A percentile compares a stretch with the other conserved stretches of the same genome.
Conservation (phyloP, 2,888 invertebrate genomes). For the Drosophila mulleri region DNA sequence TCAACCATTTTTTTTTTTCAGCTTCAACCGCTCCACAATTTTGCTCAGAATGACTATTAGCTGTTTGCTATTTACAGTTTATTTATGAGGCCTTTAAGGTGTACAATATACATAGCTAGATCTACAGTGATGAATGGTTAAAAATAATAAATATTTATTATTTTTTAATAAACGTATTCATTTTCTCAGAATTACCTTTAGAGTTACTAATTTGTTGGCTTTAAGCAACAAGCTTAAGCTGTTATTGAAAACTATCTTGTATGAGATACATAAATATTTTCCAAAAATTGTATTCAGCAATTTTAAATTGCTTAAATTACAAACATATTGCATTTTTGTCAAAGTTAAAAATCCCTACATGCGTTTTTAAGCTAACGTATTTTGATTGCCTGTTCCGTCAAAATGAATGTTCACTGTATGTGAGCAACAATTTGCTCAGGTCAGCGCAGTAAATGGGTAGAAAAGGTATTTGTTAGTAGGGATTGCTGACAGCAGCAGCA, state of each 20-base stretch:
- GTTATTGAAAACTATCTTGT: no score
- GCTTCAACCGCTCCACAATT: no score
- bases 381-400: neutral
- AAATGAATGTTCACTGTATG: constrained; percentile 38
- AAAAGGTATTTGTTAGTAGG: neutral
- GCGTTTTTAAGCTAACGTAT: no score
- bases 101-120: neutral
- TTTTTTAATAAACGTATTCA: neutral
- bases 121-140: neutral
- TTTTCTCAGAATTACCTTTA: no score
- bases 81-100: neutral
- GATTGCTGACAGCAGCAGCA: constrained; percentile 1
- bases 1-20: no score
- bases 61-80: neutral
- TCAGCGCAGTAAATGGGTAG: constrained; percentile 2
- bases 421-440: constrained; percentile 8
- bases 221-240: no score
- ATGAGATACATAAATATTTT: no score
- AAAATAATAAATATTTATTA: neutral
- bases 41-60: neutral
- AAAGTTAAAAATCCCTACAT: no score
- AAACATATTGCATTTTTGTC: no score
- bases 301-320: no score
- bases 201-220: no score
- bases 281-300: no score